Conservation (phyloP, 1,140 invertebrate genomes). For the Atta colombica region DNA sequence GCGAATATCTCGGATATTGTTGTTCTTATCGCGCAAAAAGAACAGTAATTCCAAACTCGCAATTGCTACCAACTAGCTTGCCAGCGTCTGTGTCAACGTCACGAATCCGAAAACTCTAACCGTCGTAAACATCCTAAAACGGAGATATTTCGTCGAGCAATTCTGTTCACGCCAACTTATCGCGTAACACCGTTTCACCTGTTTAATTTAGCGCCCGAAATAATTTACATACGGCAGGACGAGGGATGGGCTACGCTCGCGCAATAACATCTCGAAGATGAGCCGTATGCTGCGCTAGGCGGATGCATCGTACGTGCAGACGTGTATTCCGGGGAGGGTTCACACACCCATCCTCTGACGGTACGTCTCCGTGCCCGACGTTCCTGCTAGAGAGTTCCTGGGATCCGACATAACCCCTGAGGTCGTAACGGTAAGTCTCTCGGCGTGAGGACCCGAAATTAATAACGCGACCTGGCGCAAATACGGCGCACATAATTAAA, state of each 20-base stretch:
- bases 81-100: not conserved
- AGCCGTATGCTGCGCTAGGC: conserved; percentile 75
- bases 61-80: not conserved
- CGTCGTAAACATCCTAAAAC: conserved; percentile 29
- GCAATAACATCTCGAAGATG: conserved; percentile 84
- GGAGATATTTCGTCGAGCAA: conserved; percentile 19
- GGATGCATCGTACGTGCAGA: conserved; percentile 68
- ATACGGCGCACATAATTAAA: conserved; percentile 82
- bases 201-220: conserved; percentile 84
- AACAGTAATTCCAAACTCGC: not conserved
- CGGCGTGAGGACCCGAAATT: conserved; percentile 79
- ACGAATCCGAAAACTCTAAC: not conserved
- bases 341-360: conserved; percentile 15
- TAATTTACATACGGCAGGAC: conserved; percentile 81
- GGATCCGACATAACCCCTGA: conserved; percentile 72
- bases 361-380: conserved; percentile 53
- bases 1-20: not conserved
- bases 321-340: conserved; percentile 38
- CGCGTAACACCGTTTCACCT: conserved; percentile 68
- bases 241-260: conserved; percentile 59
- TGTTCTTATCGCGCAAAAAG: conserved; percentile 1
- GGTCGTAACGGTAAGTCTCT: conserved; percentile 80
- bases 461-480: conserved; percentile 81
- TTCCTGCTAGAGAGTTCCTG: conserved; percentile 48
- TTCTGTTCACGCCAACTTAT: conserved; percentile 44